These are phyloP conservation scores for Agapornis roseicollis DNA, from an alignment of 2,113 vertebrate genomes.

Conservation along the genomic window DNA sequence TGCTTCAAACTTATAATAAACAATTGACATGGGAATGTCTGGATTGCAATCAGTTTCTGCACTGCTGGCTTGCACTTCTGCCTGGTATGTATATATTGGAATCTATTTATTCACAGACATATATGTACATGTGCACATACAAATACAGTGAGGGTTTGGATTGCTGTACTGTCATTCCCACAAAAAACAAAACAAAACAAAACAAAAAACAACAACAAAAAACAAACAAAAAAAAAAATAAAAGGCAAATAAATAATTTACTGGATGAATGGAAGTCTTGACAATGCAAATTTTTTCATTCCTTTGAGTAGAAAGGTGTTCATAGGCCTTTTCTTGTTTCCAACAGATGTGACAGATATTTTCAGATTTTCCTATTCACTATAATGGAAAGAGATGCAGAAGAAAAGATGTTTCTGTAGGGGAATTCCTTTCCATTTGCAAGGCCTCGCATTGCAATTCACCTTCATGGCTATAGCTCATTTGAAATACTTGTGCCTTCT, in stretches of 20 bases:
- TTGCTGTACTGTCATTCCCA: neutral
- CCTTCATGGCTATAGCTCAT: neutral
- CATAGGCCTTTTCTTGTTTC: neutral
- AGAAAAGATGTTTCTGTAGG: neutral
- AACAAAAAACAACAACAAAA: too few species aligned
- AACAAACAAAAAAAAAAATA: too few species aligned
- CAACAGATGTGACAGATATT: neutral
- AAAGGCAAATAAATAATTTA: neutral
- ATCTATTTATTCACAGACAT: neutral
- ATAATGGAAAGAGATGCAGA: neutral
- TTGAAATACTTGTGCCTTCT: neutral
- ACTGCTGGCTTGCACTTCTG: neutral
- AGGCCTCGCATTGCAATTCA: neutral
- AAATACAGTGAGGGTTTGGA: neutral
- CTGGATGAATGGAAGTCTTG: neutral
- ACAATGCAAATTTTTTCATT: neutral
- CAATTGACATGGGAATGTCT: neutral
- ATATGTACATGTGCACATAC: neutral
- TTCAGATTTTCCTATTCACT: neutral
- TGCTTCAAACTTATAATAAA: slow-evolving; percentile 33
- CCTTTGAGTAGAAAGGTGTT: accelerated
- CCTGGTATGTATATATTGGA: neutral
- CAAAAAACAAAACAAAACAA: neutral
- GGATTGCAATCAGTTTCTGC: neutral
- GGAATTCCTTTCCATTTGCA: neutral